A percentile compares a stretch with the other conserved stretches of the same genome.
phyloP scores from a whole-genome alignment of 2,113 vertebrate genomes.

The Pachycephala philippinensis region DNA sequence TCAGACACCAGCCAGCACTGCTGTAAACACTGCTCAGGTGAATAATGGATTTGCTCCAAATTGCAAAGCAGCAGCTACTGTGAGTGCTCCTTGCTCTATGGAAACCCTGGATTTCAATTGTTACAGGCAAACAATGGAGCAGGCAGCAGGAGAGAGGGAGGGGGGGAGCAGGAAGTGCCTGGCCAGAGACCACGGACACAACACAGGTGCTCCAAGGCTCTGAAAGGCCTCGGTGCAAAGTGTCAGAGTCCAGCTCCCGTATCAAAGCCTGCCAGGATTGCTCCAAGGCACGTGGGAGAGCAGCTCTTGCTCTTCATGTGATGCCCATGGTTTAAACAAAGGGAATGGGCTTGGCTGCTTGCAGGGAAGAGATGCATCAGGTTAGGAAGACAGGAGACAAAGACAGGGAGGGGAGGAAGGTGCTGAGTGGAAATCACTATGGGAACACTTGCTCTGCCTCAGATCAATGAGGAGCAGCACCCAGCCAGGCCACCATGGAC shows the following conservation, averaged over 20 bases:
- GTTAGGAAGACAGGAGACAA: neutral
- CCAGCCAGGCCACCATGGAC: neutral
- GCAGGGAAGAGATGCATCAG: neutral
- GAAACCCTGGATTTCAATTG: neutral
- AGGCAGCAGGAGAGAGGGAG: neutral
- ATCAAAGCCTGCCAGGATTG: neutral
- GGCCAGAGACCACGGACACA: neutral
- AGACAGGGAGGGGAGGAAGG: neutral
- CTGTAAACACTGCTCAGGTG: neutral
- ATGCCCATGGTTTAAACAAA: neutral
- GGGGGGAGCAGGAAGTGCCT: neutral
- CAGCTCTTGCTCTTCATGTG: fast-evolving
- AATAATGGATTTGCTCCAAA: neutral
- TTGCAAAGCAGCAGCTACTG: neutral
- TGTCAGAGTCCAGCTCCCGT: neutral
- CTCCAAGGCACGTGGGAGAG: neutral
- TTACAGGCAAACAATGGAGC: neutral
- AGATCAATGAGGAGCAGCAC: neutral
- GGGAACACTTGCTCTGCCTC: neutral
- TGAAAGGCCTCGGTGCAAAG: neutral
- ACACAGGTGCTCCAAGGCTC: fast-evolving
- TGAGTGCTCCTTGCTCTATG: neutral
- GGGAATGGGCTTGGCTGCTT: neutral
- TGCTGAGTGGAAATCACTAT: neutral
- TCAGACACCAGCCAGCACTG: neutral